Evolutionary conservation across 2,888 invertebrate species (phyloP), one percentile per base, ranked within the genome.

Genomic region (Spicauda simplicius): DNA sequence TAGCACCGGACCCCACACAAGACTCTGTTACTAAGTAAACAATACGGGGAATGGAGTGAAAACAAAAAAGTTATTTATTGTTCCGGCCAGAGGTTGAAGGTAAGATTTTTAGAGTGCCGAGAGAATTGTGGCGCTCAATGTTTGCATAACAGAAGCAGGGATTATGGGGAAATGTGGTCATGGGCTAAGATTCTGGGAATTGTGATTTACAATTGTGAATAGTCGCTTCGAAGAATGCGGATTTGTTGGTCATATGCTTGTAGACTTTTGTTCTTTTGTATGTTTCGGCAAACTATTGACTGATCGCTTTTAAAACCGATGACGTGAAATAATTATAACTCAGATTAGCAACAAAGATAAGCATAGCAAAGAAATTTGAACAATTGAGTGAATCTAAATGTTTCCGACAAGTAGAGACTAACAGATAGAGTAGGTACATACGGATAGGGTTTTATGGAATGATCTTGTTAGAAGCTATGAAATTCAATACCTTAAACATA

Each of bases 11-110:
- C 78, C 79, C 76, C 75, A 78, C 79, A 74, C 74, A 69, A 71
- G 74, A 70, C 54, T 61, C 69, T 70, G 75, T 76, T 77, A 78
- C 80, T 78, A 81, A 80, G 77, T 80, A 78, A 82, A 82, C 79
- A 83, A 79, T 79, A 72, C 75, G 70, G 53, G 73, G 72, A 65
- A 74, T 71, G 68, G 60, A 72, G 70, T 69, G 65, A 77, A 76
- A 76, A 67, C 56, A 67, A 61, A 61, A 61, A 65, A 65, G 61
- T 60, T 67, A 79, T 78, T 80, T 82, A 82, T 81, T 77, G 79
- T 76, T 78, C 74, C 76, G 73, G 70, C 73, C 65, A 76, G 72
- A 79, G 79, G 78, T 77, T 79, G 77, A 73, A 80, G 77, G 75
- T 78, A 75, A 76, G 63, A 65, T 69, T 65, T 65, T 66, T 66